Base-by-base conservation (phyloP, 2,797 vertebrate genomes). In the Potorous gilbertii region DNA sequence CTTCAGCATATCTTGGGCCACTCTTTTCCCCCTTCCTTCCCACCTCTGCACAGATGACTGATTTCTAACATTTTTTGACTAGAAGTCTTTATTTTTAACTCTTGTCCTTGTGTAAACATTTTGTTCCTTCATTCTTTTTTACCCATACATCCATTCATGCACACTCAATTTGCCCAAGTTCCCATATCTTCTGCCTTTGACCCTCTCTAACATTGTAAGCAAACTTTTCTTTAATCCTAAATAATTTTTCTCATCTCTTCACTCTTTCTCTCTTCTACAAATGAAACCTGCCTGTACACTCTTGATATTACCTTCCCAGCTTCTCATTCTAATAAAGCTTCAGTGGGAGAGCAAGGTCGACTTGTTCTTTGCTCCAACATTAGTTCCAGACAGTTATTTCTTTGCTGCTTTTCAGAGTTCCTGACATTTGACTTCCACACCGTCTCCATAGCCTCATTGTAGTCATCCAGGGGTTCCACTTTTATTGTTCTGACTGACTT, bases 181-280 rank as follows among this genome's bases (percentile, higher is more conserved):
- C 46, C 91, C 56, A 92, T 92, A 29, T 90, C 94, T 46, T 96
- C 13, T 81, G 5, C 29, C 14, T 34, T 57, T 4, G 94, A 95
- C 59, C 5, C 28, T 90, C 87, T 81, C 66, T 95, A 74, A 18
- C 94, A 2, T 94, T 94, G 34, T 95, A 62, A 93, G 81, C 34
- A 66, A 56, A 54, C 91, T 92, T 74, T 29, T 94, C 12, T 90
- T 87, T 91, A 93, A 50, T 92, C 46, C 40, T 54, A 66, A 92
- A 91, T 95, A 91, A 24, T 31, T 81, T 90, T 95, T 12, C 95
- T 92, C 14, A 13, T 92, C 8, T 10, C 62, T 92, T 55, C 91
- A 56, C 18, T 89, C 12, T 9, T 16, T 74, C 93, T 93, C 14
- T 55, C 92, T 24, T 8, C n/a, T 95, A 94, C 92, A 40, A 87